Percentiles rank a stretch among this genome's conserved stretches.
Conservation (phyloP, 2,888 invertebrate species). For the Baccha elongata region DNA sequence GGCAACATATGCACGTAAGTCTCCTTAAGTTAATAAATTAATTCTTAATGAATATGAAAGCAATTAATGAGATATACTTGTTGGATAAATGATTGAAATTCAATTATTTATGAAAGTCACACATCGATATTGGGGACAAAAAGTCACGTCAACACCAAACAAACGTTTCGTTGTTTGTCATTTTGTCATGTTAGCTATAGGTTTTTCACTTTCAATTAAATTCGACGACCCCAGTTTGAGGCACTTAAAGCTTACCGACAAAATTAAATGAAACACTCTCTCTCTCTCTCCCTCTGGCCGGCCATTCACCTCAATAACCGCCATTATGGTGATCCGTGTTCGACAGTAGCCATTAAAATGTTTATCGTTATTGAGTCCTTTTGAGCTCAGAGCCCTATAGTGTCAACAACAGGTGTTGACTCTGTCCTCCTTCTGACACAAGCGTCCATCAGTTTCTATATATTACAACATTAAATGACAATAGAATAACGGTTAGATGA, state of each 20-base stretch:
- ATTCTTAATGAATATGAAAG: conserved; percentile 18
- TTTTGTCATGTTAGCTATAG: conserved; percentile 9
- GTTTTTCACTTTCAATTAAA: conserved; percentile 27
- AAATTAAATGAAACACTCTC: conserved; percentile 21
- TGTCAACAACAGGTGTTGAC: conserved; percentile 9
- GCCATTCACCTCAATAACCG: conserved; percentile 1
- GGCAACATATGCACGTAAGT: too few relatives aligned
- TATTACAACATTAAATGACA: conserved; percentile 11
- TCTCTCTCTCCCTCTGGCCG: neutral
- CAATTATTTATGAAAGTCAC: conserved; percentile 31
- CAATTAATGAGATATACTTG: conserved; percentile 31
- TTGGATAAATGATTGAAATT: conserved; percentile 21
- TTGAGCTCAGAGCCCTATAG: neutral
- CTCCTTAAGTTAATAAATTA: conserved; percentile 9
- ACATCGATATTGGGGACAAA: conserved; percentile 18
- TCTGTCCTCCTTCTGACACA: neutral
- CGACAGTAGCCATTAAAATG: conserved; percentile 19
- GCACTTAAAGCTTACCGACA: neutral
- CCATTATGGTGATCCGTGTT: conserved; percentile 39
- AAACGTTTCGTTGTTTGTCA: neutral
- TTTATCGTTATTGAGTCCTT: conserved; percentile 19
- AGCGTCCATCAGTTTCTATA: conserved; percentile 12
- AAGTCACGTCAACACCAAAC: conserved; percentile 29
- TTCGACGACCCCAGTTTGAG: neutral
- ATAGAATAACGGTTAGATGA: conserved; percentile 21